A percentile compares a stretch with the other conserved stretches of the same genome.
Conservation (phyloP, 2,113 vertebrate species). For the Echinops telfairi region DNA sequence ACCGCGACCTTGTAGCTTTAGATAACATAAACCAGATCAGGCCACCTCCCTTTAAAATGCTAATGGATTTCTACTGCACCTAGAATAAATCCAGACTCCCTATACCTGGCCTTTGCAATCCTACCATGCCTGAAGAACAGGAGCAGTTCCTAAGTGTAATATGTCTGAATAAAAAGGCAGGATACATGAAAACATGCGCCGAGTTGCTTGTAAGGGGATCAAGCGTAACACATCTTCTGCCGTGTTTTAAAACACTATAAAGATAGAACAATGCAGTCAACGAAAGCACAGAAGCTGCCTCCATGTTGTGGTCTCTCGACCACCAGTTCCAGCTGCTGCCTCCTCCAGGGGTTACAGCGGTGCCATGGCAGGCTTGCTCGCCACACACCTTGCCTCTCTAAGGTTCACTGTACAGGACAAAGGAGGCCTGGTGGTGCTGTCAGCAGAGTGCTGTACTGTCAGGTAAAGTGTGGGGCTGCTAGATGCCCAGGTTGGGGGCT, state of each 20-base stretch:
- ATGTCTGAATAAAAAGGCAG: background rate
- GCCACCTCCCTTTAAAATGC: background rate
- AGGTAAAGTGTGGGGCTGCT: no score
- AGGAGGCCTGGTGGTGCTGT: no score
- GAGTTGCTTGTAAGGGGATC: background rate
- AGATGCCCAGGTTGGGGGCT: no score
- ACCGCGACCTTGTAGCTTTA: background rate
- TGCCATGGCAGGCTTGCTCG: background rate
- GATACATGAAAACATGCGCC: background rate
- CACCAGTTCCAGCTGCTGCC: background rate
- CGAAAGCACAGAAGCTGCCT: background rate
- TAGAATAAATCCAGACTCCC: background rate
- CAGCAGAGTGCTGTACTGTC: no score
- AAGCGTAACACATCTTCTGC: background rate
- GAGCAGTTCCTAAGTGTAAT: background rate
- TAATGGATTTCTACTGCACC: background rate
- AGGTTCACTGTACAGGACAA: background rate
- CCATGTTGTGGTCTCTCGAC: background rate
- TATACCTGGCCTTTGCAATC: background rate
- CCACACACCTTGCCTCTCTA: background rate
- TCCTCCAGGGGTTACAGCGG: background rate
- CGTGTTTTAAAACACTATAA: slow-evolving; percentile 6
- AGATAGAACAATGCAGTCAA: background rate
- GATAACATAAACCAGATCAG: background rate
- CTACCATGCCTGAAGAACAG: background rate